Percentiles rank a stretch among this genome's conserved stretches.
Evolutionary conservation across 2,797 vertebrate species (phyloP).

Genomic region (Sarcoramphus papa): DNA sequence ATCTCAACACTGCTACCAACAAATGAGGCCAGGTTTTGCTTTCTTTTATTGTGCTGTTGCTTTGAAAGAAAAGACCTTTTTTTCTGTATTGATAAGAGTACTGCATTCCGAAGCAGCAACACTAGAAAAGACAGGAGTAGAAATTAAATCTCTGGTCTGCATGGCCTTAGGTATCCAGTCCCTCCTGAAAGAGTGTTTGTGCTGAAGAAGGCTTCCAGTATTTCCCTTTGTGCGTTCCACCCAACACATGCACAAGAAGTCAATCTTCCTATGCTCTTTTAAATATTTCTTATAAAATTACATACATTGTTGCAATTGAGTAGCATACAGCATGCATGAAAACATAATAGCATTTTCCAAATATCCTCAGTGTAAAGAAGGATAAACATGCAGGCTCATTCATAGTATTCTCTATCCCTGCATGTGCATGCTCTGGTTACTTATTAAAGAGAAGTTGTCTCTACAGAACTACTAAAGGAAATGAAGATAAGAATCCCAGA

Average conservation of each 20-base stretch:
- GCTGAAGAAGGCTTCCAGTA: background rate
- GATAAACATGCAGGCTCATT: background rate
- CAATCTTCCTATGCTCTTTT: background rate
- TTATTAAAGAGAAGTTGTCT: background rate
- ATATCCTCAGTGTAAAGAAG: background rate
- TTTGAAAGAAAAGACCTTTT: background rate
- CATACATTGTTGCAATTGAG: background rate
- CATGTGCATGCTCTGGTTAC: background rate
- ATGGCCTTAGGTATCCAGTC: background rate
- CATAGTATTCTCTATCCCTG: background rate
- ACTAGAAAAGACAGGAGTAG: background rate
- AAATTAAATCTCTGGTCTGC: background rate
- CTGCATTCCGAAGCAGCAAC: background rate
- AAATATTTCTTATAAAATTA: background rate
- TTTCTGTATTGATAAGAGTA: background rate
- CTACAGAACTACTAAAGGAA: background rate
- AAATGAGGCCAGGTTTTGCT: background rate
- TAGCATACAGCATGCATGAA: background rate
- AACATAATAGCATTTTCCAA: background rate
- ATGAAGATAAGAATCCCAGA: background rate
- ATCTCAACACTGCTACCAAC: background rate
- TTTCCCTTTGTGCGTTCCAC: background rate
- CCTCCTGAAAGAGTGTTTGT: background rate
- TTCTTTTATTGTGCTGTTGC: background rate
- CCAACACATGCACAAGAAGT: background rate